phyloP scores from a whole-genome alignment of 2,113 vertebrate species.

The Ramphastos sulfuratus region DNA sequence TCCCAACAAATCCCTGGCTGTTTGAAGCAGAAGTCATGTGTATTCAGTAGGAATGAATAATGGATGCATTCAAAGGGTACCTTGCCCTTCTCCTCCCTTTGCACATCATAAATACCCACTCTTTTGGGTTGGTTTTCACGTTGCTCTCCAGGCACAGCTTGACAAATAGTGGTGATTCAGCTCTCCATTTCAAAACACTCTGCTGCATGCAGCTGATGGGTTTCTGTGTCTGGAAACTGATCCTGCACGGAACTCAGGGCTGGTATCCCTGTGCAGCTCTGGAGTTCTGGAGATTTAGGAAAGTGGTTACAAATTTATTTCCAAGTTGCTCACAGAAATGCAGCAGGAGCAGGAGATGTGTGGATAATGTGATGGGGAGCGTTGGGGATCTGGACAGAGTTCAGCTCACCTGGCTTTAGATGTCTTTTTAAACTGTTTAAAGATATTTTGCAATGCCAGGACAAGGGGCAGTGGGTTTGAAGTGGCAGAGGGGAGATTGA shows the following conservation, averaged over 20 bases:
- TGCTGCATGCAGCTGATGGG: not conserved
- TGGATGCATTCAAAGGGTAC: slow-evolving; percentile 67
- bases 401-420: not conserved
- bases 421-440: not conserved
- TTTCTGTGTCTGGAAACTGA: slow-evolving; percentile 6
- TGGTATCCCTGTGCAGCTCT: not conserved
- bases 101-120: slow-evolving; percentile 44
- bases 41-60: slow-evolving; percentile 70
- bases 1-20: slow-evolving; percentile 51
- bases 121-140: slow-evolving; percentile 32
- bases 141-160: not conserved
- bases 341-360: not conserved
- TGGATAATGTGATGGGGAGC: not conserved
- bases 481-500: too few relatives aligned
- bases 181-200: not conserved
- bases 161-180: slow-evolving; percentile 41
- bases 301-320: not conserved
- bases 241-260: not conserved
- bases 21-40: slow-evolving; percentile 62
- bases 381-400: not conserved
- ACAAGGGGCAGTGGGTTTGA: too few relatives aligned
- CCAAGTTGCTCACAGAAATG: not conserved
- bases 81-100: slow-evolving; percentile 54
- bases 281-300: not conserved
- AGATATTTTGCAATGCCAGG: not conserved